Conservation (phyloP, 2,888 invertebrate genomes). For the Hylaea fasciaria region DNA sequence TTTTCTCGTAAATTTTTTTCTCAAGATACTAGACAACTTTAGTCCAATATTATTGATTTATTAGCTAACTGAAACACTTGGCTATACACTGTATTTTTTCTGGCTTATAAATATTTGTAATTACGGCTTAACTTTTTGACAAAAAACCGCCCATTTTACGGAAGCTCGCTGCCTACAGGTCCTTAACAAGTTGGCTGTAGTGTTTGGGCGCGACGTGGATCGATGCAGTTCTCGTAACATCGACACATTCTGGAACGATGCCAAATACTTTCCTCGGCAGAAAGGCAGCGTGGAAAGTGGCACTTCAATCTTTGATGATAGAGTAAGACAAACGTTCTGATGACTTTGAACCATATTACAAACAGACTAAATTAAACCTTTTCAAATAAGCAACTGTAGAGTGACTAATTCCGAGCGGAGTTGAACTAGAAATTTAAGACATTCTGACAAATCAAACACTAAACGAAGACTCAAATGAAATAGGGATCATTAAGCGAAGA, state of each 20-base stretch:
- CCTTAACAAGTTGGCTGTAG: conserved; percentile 61
- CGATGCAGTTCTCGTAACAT: conserved; percentile 75
- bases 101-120: no score
- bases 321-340: conserved; percentile 18
- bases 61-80: no score
- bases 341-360: conserved; percentile 1
- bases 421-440: neutral
- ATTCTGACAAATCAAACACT: no score
- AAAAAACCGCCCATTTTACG: no score
- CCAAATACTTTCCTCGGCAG: conserved; percentile 66
- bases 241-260: conserved; percentile 66
- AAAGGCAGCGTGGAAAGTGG: conserved; percentile 53
- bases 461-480: neutral
- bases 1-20: no score
- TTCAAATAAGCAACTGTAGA: neutral
- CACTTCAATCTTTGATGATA: conserved; percentile 57
- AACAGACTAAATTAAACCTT: no score
- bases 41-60: no score
- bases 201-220: conserved; percentile 48
- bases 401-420: neutral
- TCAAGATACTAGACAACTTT: no score
- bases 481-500: neutral
- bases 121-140: no score
- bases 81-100: no score
- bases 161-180: no score